phyloP scores from a whole-genome alignment of 2,888 invertebrate genomes.

The Brachyopa scutellaris region DNA sequence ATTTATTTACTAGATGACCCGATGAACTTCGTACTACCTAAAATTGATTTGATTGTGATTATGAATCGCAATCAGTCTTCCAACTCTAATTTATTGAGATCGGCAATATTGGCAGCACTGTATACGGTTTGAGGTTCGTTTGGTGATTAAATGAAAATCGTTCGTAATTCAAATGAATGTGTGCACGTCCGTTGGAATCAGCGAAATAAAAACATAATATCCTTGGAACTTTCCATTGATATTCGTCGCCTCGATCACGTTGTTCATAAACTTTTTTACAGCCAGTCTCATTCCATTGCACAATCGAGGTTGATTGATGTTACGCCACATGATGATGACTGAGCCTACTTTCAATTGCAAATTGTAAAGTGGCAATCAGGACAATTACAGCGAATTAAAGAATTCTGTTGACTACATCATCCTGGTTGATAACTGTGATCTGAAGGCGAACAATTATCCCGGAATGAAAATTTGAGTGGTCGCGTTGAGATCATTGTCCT shows the following conservation, averaged over 20 bases:
- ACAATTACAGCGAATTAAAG: constrained; percentile 68
- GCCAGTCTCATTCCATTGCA: constrained; percentile 75
- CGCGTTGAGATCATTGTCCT: constrained; percentile 46
- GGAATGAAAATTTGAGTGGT: constrained; percentile 52
- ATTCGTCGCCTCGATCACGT: constrained; percentile 75
- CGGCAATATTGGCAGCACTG: too few relatives aligned
- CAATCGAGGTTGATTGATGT: constrained; percentile 73
- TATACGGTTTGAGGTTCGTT: background rate
- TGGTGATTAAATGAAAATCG: background rate
- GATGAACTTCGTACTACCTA: too few relatives aligned
- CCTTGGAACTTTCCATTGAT: constrained; percentile 65
- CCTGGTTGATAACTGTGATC: constrained; percentile 50
- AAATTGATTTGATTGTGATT: too few relatives aligned
- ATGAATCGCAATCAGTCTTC: too few relatives aligned
- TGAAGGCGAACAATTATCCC: constrained; percentile 49
- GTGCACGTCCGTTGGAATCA: too few relatives aligned
- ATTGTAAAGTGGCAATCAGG: constrained; percentile 68
- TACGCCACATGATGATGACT: constrained; percentile 72
- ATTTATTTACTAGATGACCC: too few relatives aligned
- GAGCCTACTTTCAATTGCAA: constrained; percentile 74
- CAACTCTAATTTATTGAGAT: too few relatives aligned
- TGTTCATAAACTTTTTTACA: too few relatives aligned
- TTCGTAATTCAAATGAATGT: too few relatives aligned
- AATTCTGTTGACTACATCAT: constrained; percentile 65
- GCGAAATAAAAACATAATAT: too few relatives aligned